Base-by-base conservation (phyloP, 2,113 vertebrate species). In the Corvus hawaiiensis region DNA sequence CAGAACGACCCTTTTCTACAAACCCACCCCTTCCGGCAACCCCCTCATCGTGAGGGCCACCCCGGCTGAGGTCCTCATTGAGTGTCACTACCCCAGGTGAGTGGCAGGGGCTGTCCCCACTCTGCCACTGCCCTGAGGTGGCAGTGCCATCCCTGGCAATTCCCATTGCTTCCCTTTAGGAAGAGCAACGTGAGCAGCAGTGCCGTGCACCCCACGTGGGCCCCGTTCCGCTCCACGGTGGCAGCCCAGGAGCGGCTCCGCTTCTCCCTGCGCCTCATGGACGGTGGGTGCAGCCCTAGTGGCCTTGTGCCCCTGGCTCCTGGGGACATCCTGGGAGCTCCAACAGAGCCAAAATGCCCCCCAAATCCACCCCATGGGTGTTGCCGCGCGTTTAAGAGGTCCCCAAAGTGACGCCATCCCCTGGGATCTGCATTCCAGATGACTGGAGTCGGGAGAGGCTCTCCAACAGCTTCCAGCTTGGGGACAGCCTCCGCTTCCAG, bases 321-420 rank as follows among this genome's bases (percentile, higher is more conserved):
- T 23, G 43, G 52, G 13, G n/a, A 39, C 28, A 37, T 12, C 19
- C 23, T 16, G 32, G 26, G 52, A 51, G 13, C 17, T 17, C 12
- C 9, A 13, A 0, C 1, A 1, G 28, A 39, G n/a, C n/a, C 7
- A 5, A 11, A 16, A 44, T 1, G 44, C 44, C 7, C 16, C 26
- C 9, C 16, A 8, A 16, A 33, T 1, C 54, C 54, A 8, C 21
- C 26, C 13, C 43, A 3, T 0, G 5, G 16, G 37, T 7, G 14
- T 46, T n/a, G 13, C 30, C 0, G 1, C 7, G 1, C 4, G 0
- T 28, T 48, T 41, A 16, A 35, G 61, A 16, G 7, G 8, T 33
- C 35, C 13, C 30, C 24, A 14, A 2, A 59, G 54, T 52, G 63
- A 44, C 46, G 22, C 5, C 9, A 0, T 22, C 13, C 27, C 22